These are phyloP conservation scores for Anastrepha obliqua DNA, from an alignment of 1,140 invertebrate genomes.

Conservation along the genomic window DNA sequence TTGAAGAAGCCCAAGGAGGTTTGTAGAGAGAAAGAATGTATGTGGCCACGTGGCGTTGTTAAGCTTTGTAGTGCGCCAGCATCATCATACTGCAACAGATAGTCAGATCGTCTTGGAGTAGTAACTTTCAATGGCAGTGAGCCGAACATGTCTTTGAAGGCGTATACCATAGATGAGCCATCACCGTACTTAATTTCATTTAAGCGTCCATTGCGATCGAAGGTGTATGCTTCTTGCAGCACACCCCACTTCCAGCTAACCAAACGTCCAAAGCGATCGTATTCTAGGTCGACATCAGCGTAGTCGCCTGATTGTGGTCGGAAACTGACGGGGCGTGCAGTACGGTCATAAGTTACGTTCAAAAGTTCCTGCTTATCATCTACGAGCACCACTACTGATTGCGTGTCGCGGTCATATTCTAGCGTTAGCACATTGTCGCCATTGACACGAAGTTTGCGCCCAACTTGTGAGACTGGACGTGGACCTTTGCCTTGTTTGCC, in stretches of 20 bases:
- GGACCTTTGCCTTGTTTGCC: conserved; percentile 79
- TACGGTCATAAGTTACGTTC: conserved; percentile 93
- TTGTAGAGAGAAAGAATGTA: conserved; percentile 93
- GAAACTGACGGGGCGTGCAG: conserved; percentile 93
- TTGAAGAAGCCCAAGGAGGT: conserved; percentile 95
- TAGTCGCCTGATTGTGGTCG: conserved; percentile 89
- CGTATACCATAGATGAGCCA: conserved; percentile 88
- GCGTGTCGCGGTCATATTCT: conserved; percentile 92
- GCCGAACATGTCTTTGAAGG: conserved; percentile 91
- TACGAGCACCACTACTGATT: conserved; percentile 92
- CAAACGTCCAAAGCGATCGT: conserved; percentile 92
- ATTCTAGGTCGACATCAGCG: conserved; percentile 91
- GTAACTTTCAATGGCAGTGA: conserved; percentile 92
- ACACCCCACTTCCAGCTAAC: conserved; percentile 95
- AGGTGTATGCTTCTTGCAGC: conserved; percentile 89
- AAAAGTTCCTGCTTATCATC: conserved; percentile 91
- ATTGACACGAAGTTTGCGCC: conserved; percentile 89
- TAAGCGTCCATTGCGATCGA: conserved; percentile 89
- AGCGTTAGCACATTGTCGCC: conserved; percentile 93
- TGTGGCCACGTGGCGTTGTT: conserved; percentile 93
- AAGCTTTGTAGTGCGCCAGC: conserved; percentile 92
- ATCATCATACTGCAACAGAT: conserved; percentile 93
- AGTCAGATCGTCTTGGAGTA: conserved; percentile 93
- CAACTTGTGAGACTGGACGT: conserved; percentile 85
- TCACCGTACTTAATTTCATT: conserved; percentile 92